Evolutionary conservation across 1,140 invertebrate genomes (phyloP).

Genomic region (Microvelia longipes): DNA sequence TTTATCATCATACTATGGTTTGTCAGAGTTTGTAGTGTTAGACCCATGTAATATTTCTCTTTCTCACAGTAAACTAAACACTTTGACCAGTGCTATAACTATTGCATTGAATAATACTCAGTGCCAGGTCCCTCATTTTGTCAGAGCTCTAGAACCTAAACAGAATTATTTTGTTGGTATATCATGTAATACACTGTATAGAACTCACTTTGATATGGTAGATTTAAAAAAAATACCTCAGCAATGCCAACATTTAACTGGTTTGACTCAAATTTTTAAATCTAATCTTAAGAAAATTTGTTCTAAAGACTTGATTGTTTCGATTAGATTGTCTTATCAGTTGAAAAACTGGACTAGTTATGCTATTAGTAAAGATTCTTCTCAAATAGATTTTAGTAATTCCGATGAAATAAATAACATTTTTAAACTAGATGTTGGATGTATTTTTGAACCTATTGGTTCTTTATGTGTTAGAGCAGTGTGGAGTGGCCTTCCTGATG

Average conservation of each 20-base stretch:
- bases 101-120: constrained; percentile 69
- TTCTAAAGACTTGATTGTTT: constrained; percentile 50
- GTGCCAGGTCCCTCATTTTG: constrained; percentile 68
- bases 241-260: constrained; percentile 65
- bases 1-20: constrained; percentile 57
- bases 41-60: constrained; percentile 42
- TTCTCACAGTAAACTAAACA: constrained; percentile 65
- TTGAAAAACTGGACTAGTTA: constrained; percentile 52
- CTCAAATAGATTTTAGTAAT: constrained; percentile 54
- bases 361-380: constrained; percentile 49
- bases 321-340: constrained; percentile 67
- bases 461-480: constrained; percentile 65
- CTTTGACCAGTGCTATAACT: constrained; percentile 66
- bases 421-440: constrained; percentile 64
- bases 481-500: constrained; percentile 74
- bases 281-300: constrained; percentile 49
- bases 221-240: constrained; percentile 66
- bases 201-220: constrained; percentile 73
- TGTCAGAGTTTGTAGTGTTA: constrained; percentile 69
- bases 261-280: constrained; percentile 43
- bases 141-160: constrained; percentile 66
- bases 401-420: constrained; percentile 39
- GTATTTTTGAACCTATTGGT: constrained; percentile 61
- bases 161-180: constrained; percentile 69
- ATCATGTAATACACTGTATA: constrained; percentile 51